Conservation (phyloP, 2,888 invertebrate genomes). For the Epinotia nisella region DNA sequence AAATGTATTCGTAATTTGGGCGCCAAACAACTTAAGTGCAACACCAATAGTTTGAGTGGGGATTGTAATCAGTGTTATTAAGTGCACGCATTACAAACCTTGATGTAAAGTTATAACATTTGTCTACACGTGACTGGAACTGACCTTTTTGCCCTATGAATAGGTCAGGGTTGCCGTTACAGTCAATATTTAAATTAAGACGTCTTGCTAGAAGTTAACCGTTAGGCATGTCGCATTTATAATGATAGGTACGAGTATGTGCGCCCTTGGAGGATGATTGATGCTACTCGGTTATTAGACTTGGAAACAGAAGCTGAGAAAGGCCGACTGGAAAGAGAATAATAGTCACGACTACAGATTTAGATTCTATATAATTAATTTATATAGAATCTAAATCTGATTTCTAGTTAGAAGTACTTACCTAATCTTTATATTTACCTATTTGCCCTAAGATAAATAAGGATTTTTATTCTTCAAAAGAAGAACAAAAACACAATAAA, state of each 20-base stretch:
- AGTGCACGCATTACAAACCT: slow-evolving; percentile 46
- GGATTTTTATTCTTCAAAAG: too few species aligned
- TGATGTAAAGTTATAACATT: slow-evolving; percentile 44
- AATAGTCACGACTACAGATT: background rate
- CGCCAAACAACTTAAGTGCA: slow-evolving; percentile 10
- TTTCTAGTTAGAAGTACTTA: too few species aligned
- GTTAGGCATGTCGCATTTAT: slow-evolving; percentile 8
- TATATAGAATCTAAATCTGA: too few species aligned
- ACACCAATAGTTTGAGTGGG: slow-evolving; percentile 42
- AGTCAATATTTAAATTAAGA: background rate
- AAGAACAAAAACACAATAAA: too few species aligned
- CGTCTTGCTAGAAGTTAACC: background rate
- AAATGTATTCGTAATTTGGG: slow-evolving; percentile 13
- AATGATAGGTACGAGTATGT: background rate
- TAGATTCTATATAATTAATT: background rate
- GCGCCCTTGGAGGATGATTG: slow-evolving; percentile 1
- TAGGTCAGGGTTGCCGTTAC: slow-evolving; percentile 32
- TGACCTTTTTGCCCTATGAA: slow-evolving; percentile 35
- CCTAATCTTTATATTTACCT: too few species aligned
- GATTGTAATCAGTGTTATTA: slow-evolving; percentile 47
- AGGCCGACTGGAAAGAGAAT: background rate
- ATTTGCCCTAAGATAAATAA: too few species aligned
- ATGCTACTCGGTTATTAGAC: background rate
- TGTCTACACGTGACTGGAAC: slow-evolving; percentile 21
- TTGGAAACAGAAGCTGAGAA: background rate